Percentiles rank a stretch among this genome's conserved stretches.
Evolutionary conservation across 2,888 invertebrate species (phyloP).

Genomic region (Eretmocerus hayati): DNA sequence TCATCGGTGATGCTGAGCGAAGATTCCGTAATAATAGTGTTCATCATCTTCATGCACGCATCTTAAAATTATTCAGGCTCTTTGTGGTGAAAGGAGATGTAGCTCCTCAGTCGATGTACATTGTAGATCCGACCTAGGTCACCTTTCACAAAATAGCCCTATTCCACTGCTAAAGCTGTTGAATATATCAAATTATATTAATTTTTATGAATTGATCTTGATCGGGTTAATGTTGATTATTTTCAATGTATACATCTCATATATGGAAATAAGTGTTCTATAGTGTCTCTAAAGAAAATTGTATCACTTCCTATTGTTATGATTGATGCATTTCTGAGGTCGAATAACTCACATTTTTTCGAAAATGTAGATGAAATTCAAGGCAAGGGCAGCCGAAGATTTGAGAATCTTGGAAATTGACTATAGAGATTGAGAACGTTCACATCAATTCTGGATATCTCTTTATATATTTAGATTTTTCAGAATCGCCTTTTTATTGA

Average conservation of each 20-base stretch:
- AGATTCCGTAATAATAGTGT: constrained; percentile 11
- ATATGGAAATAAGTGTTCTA: constrained; percentile 4
- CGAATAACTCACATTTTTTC: no score
- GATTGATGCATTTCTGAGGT: no score
- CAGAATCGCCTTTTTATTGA: no score
- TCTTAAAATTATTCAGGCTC: constrained; percentile 12
- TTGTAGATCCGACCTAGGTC: constrained; percentile 16
- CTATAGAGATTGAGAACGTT: no score
- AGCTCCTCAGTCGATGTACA: constrained; percentile 19
- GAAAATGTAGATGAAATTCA: no score
- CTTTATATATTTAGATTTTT: no score
- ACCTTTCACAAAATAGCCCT: constrained; percentile 18
- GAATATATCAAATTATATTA: constrained; percentile 15
- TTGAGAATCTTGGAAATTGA: no score
- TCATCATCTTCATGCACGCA: constrained; percentile 12
- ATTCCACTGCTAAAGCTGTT: constrained; percentile 13
- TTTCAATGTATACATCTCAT: constrained; percentile 6
- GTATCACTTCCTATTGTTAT: no score
- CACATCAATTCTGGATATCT: no score
- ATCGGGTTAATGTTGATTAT: not conserved
- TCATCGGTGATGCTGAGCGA: constrained; percentile 20
- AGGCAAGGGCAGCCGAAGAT: no score
- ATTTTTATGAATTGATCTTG: constrained; percentile 8
- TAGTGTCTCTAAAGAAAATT: constrained; percentile 15
- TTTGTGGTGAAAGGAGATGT: constrained; percentile 20